These are phyloP conservation scores for Cotesia congregata DNA, from an alignment of 2,888 invertebrate genomes.

Conservation along the genomic window DNA sequence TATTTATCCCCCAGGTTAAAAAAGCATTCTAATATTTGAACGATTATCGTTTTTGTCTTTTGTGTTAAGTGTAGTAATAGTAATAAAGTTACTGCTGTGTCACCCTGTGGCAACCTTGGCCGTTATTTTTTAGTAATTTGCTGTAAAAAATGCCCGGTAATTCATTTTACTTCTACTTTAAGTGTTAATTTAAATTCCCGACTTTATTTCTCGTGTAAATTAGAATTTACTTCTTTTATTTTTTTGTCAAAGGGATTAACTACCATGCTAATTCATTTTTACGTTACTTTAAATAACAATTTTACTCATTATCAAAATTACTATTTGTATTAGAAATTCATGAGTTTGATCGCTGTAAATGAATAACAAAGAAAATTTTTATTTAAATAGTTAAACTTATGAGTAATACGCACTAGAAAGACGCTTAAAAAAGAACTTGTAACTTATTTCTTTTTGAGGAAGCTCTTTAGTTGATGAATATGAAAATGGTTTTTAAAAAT, in stretches of 20 bases:
- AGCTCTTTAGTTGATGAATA: too few relatives aligned
- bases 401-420: too few relatives aligned
- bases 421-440: too few relatives aligned
- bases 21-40: slow-evolving; percentile 3
- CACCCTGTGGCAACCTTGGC: slow-evolving; percentile 12
- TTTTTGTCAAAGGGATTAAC: neutral
- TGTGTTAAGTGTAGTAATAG: neutral
- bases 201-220: slow-evolving; percentile 2
- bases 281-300: too few relatives aligned
- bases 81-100: slow-evolving; percentile 4
- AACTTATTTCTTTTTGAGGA: too few relatives aligned
- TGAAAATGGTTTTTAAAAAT: too few relatives aligned
- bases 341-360: too few relatives aligned
- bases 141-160: neutral
- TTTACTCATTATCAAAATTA: too few relatives aligned
- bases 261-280: too few relatives aligned
- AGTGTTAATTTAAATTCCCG: neutral
- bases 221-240: neutral
- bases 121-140: slow-evolving; percentile 28
- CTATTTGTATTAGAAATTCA: too few relatives aligned
- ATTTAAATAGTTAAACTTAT: too few relatives aligned
- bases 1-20: neutral
- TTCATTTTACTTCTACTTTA: neutral
- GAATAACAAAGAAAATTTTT: too few relatives aligned
- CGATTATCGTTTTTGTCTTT: slow-evolving; percentile 2